Conservation (phyloP, 2,797 vertebrate species). For the Sardinella longiceps region DNA sequence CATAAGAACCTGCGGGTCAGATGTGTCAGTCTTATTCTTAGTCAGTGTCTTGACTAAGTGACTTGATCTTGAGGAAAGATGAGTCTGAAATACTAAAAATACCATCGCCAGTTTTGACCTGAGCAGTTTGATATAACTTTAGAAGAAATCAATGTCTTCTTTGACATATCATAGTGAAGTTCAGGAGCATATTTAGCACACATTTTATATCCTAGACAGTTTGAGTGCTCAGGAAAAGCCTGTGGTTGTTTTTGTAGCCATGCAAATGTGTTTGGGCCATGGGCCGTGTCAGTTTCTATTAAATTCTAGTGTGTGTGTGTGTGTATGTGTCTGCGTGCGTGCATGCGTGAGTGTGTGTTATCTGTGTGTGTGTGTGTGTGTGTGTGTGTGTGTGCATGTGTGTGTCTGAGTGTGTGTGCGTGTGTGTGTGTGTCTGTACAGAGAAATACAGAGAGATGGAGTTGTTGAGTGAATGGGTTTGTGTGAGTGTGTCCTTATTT, state of each 20-base stretch:
- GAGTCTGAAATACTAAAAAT: background rate
- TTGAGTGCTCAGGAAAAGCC: background rate
- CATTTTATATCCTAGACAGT: background rate
- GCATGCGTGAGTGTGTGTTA: too few species aligned
- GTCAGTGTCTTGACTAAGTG: too few species aligned
- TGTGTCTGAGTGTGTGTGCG: conserved; percentile 12
- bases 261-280: background rate
- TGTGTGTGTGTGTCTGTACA: background rate
- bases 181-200: background rate
- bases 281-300: background rate
- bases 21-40: background rate
- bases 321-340: background rate
- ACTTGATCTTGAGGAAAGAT: background rate
- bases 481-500: background rate
- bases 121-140: background rate
- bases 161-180: background rate
- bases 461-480: background rate
- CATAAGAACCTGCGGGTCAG: background rate
- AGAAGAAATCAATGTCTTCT: background rate
- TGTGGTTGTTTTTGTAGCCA: background rate
- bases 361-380: too few species aligned
- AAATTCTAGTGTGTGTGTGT: background rate
- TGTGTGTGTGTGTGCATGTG: background rate
- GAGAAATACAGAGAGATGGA: background rate
- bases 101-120: background rate